Percentiles rank a stretch among this genome's conserved stretches.
These are phyloP conservation scores for Callyntrura guangdongensis DNA, from an alignment of 2,888 invertebrate genomes.

Conservation along the genomic window DNA sequence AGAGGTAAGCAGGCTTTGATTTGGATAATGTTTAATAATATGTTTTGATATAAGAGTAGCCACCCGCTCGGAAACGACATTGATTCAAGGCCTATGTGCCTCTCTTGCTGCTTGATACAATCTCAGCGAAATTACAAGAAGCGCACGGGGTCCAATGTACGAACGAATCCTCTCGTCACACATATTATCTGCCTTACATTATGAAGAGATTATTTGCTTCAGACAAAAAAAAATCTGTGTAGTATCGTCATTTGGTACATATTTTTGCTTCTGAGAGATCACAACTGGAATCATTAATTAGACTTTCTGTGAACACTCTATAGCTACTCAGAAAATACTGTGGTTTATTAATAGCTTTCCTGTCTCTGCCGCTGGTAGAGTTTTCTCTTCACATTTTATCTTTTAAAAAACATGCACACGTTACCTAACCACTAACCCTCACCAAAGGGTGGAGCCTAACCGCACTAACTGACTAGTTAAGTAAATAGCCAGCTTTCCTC, in stretches of 20 bases:
- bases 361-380: not conserved
- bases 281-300: not conserved
- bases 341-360: not conserved
- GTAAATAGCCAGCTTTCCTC: no score
- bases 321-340: not conserved
- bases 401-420: not conserved
- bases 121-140: not conserved
- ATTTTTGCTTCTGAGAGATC: not conserved
- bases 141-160: not conserved
- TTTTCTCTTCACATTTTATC: not conserved
- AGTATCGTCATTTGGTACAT: not conserved
- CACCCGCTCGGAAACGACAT: constrained; percentile 81
- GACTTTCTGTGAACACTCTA: not conserved
- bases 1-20: not conserved
- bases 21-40: constrained; percentile 31
- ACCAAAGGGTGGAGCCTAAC: no score
- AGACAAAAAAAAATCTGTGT: not conserved
- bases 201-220: not conserved
- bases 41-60: constrained; percentile 32
- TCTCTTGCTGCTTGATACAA: not conserved
- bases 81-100: constrained; percentile 72
- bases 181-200: not conserved
- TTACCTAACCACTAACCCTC: no score
- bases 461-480: no score
- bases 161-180: not conserved